Evolutionary conservation across 2,797 vertebrate genomes (phyloP).

Genomic region (Psittacula derbiana): DNA sequence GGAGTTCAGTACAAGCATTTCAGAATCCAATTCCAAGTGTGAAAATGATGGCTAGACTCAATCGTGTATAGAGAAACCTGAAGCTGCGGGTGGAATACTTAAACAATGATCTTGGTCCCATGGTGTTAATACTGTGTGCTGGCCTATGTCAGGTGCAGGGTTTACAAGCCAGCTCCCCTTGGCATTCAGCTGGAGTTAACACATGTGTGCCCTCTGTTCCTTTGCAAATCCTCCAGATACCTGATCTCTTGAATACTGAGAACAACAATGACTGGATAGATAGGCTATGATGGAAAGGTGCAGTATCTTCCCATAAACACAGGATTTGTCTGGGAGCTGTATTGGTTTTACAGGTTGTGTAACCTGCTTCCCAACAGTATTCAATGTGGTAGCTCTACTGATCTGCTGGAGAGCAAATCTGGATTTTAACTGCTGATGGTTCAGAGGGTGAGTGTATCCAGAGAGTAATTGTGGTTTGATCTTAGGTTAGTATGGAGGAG

Average conservation of each 20-base stretch:
- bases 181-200: constrained; percentile 9
- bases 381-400: not conserved
- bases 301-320: not conserved
- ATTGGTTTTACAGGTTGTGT: not conserved
- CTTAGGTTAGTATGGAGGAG: not conserved
- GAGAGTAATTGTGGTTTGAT: not conserved
- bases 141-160: not conserved
- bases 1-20: not conserved
- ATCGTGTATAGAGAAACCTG: fast-evolving
- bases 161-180: not conserved
- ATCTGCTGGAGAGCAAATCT: not conserved
- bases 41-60: not conserved
- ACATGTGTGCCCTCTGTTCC: not conserved
- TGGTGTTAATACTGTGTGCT: not conserved
- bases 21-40: not conserved
- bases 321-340: not conserved
- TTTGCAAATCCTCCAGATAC: not conserved
- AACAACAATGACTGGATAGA: not conserved
- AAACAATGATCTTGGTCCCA: not conserved
- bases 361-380: not conserved
- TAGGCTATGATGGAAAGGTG: not conserved
- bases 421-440: not conserved
- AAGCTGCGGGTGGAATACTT: not conserved
- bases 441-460: not conserved
- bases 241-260: not conserved